Evolutionary conservation across 2,888 invertebrate species (phyloP).

Genomic region (Panopea generosa): DNA sequence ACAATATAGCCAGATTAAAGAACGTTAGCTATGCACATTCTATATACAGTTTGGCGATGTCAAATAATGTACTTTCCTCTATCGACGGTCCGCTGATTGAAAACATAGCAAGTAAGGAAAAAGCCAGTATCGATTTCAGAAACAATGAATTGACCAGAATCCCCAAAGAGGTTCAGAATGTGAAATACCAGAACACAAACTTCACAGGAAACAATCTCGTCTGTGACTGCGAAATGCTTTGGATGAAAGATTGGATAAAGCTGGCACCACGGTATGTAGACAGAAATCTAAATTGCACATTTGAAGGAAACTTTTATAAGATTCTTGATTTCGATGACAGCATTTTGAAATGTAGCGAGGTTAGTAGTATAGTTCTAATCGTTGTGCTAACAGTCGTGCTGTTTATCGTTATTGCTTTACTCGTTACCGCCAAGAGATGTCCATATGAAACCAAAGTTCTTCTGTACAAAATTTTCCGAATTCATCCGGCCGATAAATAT

Average conservation of each 20-base stretch:
- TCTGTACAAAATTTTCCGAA: conserved; percentile 55
- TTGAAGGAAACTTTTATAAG: conserved; percentile 37
- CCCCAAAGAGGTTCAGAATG: conserved; percentile 52
- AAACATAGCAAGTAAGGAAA: conserved; percentile 33
- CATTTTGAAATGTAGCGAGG: conserved; percentile 53
- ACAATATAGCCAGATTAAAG: conserved; percentile 36
- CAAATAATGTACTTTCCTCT: conserved; percentile 37
- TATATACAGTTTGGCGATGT: conserved; percentile 28
- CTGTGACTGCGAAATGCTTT: conserved; percentile 58
- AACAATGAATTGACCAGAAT: conserved; percentile 54
- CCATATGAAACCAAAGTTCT: conserved; percentile 69
- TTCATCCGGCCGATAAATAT: conserved; percentile 65
- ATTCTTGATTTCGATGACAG: conserved; percentile 51
- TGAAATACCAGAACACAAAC: conserved; percentile 33
- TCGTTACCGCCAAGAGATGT: conserved; percentile 64
- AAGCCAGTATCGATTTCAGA: conserved; percentile 37
- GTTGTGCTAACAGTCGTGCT: conserved; percentile 50
- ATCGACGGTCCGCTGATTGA: conserved; percentile 34
- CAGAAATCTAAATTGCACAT: conserved; percentile 41
- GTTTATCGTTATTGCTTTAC: conserved; percentile 41
- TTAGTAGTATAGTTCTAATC: conserved; percentile 52
- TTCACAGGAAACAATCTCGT: conserved; percentile 45
- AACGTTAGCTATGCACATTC: conserved; percentile 35
- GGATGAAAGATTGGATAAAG: conserved; percentile 64
- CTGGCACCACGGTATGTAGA: conserved; percentile 38